Evolutionary conservation across 2,797 vertebrate genomes (phyloP), one percentile per base, ranked within the genome.

Genomic region (Lithobates pipiens): DNA sequence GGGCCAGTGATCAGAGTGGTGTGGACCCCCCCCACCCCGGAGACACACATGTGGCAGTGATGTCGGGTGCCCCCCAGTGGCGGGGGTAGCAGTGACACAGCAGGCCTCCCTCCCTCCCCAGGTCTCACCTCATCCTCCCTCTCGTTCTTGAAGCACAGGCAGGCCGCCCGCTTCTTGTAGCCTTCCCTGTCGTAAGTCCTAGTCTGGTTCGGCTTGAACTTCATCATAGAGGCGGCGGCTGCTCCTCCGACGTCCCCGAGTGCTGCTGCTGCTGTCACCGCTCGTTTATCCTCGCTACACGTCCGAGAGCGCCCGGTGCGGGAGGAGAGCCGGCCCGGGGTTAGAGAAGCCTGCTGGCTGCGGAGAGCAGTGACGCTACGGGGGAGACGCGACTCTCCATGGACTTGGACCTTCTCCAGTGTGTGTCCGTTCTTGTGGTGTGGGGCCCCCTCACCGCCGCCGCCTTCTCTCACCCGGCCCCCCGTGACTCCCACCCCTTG

Each of bases 151-250:
- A 97, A 98, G 88, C 97, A 98, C 86, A 98, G 90, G 91, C 97
- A 98, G 88, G 97, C 97, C 86, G 97, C 97, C 91, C 97, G 94
- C 89, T 96, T 96, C 93, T 98, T 98, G 91, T 96, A 99, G 16
- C 97, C 97, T 87, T 98, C 97, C 82, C 96, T 96, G 94, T 99
- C 97, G 86, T 98, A 99, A 27, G 97, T 98, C 94, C 98, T 96
- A 86, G 96, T 99, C 95, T 98, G 97, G 95, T 98, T 97, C 89
- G 96, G 95, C 94, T 99, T 99, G 89, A 97, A 96, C 95, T 98
- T 98, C 97, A 99, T 99, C 97, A 97, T 98, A 94, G 90, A 89
- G 89, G 90, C 92, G 86, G 39, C 10, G 86, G 39, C 10, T 29
- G 5, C 78, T 50, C 67, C 25, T 57, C 68, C 32, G 3, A 46